phyloP scores from a whole-genome alignment of 2,888 invertebrate species.

The Thymelicus lineola region DNA sequence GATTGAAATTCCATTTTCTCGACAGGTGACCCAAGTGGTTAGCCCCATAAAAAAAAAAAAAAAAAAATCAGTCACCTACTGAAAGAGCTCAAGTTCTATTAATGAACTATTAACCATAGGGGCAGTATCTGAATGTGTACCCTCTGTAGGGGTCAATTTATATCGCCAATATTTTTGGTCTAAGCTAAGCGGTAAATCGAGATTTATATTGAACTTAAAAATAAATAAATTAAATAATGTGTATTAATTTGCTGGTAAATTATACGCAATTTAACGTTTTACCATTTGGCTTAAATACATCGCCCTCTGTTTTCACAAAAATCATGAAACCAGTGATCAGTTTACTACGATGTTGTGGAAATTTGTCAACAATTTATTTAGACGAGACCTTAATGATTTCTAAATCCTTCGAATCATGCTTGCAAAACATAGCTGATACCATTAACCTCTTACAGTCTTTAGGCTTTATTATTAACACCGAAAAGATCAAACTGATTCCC shows the following conservation, averaged over 20 bases:
- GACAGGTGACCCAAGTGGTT: not conserved
- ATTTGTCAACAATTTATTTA: conserved; percentile 9
- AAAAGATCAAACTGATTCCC: not conserved
- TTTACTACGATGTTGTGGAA: conserved; percentile 8
- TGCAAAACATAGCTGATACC: not conserved
- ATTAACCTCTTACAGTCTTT: not conserved
- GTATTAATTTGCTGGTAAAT: conserved; percentile 20
- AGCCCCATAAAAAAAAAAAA: too few species aligned
- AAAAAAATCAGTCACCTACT: too few species aligned
- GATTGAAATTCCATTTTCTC: conserved; percentile 31
- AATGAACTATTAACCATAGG: conserved; percentile 16
- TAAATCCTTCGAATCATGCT: not conserved
- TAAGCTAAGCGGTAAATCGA: conserved; percentile 32
- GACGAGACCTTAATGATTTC: conserved; percentile 8
- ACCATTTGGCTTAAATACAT: too few species aligned
- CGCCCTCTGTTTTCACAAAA: too few species aligned
- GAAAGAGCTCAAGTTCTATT: too few species aligned
- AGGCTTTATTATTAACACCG: conserved; percentile 10
- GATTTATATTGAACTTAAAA: conserved; percentile 38
- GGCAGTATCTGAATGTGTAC: conserved; percentile 33
- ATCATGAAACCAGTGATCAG: conserved; percentile 41
- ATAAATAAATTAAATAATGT: conserved; percentile 36
- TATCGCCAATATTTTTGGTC: conserved; percentile 35
- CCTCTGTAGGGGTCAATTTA: conserved; percentile 35
- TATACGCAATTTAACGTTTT: conserved; percentile 43